Base-by-base conservation (phyloP, 2,113 vertebrate genomes). In the Rana temporaria region DNA sequence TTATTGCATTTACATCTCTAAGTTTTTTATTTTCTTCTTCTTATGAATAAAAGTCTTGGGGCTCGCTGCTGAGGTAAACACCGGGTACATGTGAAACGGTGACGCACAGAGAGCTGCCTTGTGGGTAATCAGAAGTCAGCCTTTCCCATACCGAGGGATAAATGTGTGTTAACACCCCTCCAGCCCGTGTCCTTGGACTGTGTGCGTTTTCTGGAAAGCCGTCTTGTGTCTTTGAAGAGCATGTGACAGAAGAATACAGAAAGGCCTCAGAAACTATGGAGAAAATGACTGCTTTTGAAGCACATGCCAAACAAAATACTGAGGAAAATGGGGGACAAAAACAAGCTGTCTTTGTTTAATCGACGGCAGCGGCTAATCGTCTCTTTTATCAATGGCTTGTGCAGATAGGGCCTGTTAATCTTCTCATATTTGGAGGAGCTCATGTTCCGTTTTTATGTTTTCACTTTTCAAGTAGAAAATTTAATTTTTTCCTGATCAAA, bases 301-400 rank as follows among this genome's bases (percentile, higher is more conserved):
- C 68, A 53, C 57, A 20, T 73, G 79, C 79, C 79, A 81, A 65
- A 73, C 9, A 65, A 81, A 73, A 73, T 65, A 81, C 68, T 64
- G 24, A 72, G 26, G 79, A 66, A 73, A 81, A 73, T 19, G 30
- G 60, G 68, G 3, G 26, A 22, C 7, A 72, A 63, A 64, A 81
- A 81, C 79, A 81, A 81, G 69, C 79, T 65, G 69, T 57, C 69
- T 81, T 81, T 81, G 79, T 81, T 73, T 65, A n/a, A 73, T 56
- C 24, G 22, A 55, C 59, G 1, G 68, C 68, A 22, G 66, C 38
- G 2, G 60, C 69, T 32, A 64, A 57, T 73, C 79, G 55, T 72
- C 24, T 18, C 48, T 22, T 73, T 73, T 65, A 81, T 72, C 69
- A 65, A 73, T 65, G 68, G 71, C 57, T 52, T 19, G 30, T 5